A percentile compares a stretch with the other conserved stretches of the same genome.
phyloP scores from a whole-genome alignment of 2,113 vertebrate genomes.

The Plotosus lineatus region DNA sequence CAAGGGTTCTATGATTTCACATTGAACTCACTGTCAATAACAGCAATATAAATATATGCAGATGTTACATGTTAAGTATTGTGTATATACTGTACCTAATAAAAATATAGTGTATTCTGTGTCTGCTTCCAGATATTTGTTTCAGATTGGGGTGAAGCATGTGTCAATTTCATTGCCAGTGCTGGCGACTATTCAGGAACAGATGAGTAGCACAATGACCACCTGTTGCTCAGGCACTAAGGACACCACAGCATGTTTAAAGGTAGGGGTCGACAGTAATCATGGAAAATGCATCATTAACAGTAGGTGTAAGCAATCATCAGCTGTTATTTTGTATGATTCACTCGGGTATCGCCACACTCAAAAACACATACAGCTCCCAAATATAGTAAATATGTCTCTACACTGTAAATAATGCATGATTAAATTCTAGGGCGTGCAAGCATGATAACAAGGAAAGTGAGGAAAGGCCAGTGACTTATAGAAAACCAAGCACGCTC shows the following conservation, averaged over 20 bases:
- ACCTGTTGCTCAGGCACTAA: conserved; percentile 41
- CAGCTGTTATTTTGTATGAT: neutral
- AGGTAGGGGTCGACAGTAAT: conserved; percentile 12
- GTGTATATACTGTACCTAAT: neutral
- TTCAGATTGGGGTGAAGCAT: conserved; percentile 41
- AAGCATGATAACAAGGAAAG: neutral
- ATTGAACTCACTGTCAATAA: neutral
- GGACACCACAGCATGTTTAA: conserved; percentile 34
- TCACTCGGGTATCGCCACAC: neutral
- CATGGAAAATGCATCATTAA: neutral
- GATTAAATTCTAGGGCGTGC: neutral
- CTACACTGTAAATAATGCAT: neutral
- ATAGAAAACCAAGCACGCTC: neutral
- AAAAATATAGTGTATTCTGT: neutral
- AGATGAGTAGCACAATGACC: conserved; percentile 8
- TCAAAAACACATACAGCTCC: neutral
- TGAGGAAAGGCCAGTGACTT: neutral
- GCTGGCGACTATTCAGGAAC: conserved; percentile 31
- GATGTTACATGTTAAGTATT: neutral
- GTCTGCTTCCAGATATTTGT: conserved; percentile 49
- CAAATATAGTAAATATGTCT: neutral
- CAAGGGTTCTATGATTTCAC: neutral
- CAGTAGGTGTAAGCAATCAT: neutral
- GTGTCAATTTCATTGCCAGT: conserved; percentile 39
- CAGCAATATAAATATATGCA: neutral